phyloP scores from a whole-genome alignment of 2,888 invertebrate species.

The Drepana falcataria region DNA sequence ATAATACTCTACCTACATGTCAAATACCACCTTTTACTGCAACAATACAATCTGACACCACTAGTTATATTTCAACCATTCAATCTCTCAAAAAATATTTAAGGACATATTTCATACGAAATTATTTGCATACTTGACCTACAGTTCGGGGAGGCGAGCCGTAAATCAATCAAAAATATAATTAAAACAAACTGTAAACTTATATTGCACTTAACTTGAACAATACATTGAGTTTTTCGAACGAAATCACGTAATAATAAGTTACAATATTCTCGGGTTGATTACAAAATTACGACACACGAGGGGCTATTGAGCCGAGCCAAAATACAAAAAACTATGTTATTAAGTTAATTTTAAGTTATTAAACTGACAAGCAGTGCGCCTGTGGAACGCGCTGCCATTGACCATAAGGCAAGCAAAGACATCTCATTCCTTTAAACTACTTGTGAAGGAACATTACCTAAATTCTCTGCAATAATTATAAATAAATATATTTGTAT shows the following conservation, averaged over 20 bases:
- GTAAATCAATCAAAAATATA: slow-evolving; percentile 48
- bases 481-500: no score
- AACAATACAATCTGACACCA: neutral
- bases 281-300: slow-evolving; percentile 21
- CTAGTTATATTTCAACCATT: neutral
- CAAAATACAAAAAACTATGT: neutral
- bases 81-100: neutral
- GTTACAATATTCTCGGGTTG: slow-evolving; percentile 5
- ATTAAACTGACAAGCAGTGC: no score
- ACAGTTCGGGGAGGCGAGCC: slow-evolving; percentile 14
- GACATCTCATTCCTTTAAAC: no score
- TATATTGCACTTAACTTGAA: slow-evolving; percentile 19
- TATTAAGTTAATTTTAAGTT: no score
- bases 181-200: slow-evolving; percentile 38
- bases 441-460: no score
- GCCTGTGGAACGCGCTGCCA: no score
- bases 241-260: slow-evolving; percentile 26
- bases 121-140: slow-evolving; percentile 6
- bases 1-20: slow-evolving; percentile 7
- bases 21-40: slow-evolving; percentile 7
- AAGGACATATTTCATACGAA: neutral
- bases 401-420: no score
- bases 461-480: no score
- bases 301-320: slow-evolving; percentile 13
- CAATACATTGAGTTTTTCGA: slow-evolving; percentile 35